Percentiles rank a stretch among this genome's conserved stretches.
Evolutionary conservation across 2,113 vertebrate species (phyloP).

Genomic region (Upupa epops): DNA sequence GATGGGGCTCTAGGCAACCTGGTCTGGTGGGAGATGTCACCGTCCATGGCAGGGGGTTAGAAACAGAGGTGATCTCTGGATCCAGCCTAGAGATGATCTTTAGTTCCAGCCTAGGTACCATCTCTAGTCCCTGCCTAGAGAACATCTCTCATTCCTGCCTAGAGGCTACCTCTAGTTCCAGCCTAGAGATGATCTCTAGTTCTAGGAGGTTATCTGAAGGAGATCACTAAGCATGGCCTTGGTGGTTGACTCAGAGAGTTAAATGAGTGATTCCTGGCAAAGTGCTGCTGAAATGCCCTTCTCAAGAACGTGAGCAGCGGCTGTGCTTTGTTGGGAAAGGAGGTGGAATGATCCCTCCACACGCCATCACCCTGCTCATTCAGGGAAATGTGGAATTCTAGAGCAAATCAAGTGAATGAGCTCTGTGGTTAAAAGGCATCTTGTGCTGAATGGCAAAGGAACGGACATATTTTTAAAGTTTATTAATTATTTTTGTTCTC

Average conservation of each 20-base stretch:
- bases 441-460: not conserved
- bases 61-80: too few relatives aligned
- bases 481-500: not conserved
- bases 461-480: not conserved
- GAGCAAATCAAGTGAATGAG: not conserved
- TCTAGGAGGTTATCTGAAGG: not conserved
- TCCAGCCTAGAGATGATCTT: too few relatives aligned
- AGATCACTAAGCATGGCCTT: constrained; percentile 18
- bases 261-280: constrained; percentile 13
- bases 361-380: not conserved
- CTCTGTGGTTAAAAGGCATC: not conserved
- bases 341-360: not conserved
- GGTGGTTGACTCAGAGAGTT: constrained; percentile 40
- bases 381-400: not conserved
- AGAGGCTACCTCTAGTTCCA: too few relatives aligned
- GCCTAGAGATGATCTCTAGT: too few relatives aligned
- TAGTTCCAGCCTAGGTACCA: too few relatives aligned
- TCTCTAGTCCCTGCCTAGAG: too few relatives aligned
- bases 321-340: constrained; percentile 22
- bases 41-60: too few relatives aligned
- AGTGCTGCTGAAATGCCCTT: not conserved
- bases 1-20: too few relatives aligned
- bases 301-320: constrained; percentile 1
- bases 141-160: too few relatives aligned
- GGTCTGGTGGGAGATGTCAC: too few relatives aligned